Evolutionary conservation across 2,888 invertebrate species (phyloP).

Genomic region (Rhogogaster chlorosoma): DNA sequence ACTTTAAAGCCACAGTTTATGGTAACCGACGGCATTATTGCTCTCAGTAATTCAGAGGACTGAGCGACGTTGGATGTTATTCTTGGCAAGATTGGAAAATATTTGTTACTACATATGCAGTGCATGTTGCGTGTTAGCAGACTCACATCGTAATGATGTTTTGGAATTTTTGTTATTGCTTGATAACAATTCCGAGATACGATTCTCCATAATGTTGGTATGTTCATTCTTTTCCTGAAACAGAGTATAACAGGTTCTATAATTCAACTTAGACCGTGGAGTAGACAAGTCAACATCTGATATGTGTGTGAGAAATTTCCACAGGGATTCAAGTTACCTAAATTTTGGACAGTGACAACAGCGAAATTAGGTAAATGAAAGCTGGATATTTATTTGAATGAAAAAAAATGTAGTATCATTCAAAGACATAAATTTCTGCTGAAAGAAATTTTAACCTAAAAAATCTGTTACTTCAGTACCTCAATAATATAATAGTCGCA

Average conservation of each 20-base stretch:
- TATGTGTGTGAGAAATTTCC: background rate
- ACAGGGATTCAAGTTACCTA: background rate
- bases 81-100: background rate
- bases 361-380: background rate
- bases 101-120: constrained; percentile 19
- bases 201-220: constrained; percentile 41
- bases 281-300: background rate
- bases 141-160: background rate
- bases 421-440: background rate
- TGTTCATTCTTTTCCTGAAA: constrained; percentile 37
- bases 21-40: constrained; percentile 65
- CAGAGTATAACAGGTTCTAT: background rate
- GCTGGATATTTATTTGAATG: background rate
- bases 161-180: constrained; percentile 6
- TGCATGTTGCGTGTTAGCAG: constrained; percentile 21
- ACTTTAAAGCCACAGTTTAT: constrained; percentile 85
- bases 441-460: background rate
- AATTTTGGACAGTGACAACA: background rate
- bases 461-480: background rate
- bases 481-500: background rate
- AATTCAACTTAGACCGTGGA: background rate
- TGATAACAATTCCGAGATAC: constrained; percentile 18
- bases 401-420: background rate
- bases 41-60: constrained; percentile 16
- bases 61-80: background rate